These are phyloP conservation scores for Hydrotaea cyrtoneurina DNA, from an alignment of 2,888 invertebrate genomes.

Conservation along the genomic window DNA sequence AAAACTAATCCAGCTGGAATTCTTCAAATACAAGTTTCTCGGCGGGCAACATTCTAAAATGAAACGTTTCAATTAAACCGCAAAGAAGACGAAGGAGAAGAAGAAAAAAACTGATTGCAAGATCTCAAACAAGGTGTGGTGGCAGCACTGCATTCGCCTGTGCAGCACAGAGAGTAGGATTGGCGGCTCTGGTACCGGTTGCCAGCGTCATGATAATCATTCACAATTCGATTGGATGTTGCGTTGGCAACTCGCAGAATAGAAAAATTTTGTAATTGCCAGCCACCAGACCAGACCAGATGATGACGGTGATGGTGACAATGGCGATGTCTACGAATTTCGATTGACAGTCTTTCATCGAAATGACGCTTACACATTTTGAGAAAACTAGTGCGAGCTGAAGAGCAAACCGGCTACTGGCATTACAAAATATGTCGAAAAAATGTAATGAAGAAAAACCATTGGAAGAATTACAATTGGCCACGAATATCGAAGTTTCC, in stretches of 20 bases:
- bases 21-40: background rate
- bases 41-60: background rate
- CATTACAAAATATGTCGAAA: background rate
- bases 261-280: background rate
- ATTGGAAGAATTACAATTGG: background rate
- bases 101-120: background rate
- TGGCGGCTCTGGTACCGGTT: background rate
- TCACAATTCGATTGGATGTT: background rate
- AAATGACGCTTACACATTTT: background rate
- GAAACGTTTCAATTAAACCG: background rate
- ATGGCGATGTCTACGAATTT: background rate
- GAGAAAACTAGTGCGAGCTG: background rate
- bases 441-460: background rate
- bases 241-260: background rate
- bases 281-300: background rate
- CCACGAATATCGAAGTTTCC: background rate
- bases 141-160: background rate
- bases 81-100: background rate
- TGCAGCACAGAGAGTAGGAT: background rate
- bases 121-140: background rate
- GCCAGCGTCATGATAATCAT: background rate
- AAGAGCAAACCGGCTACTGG: background rate
- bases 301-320: no score
- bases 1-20: background rate
- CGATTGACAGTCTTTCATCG: background rate